Evolutionary conservation across 2,797 vertebrate genomes (phyloP), one percentile per base, ranked within the genome.

Genomic region (Chelidonichthys spinosus): DNA sequence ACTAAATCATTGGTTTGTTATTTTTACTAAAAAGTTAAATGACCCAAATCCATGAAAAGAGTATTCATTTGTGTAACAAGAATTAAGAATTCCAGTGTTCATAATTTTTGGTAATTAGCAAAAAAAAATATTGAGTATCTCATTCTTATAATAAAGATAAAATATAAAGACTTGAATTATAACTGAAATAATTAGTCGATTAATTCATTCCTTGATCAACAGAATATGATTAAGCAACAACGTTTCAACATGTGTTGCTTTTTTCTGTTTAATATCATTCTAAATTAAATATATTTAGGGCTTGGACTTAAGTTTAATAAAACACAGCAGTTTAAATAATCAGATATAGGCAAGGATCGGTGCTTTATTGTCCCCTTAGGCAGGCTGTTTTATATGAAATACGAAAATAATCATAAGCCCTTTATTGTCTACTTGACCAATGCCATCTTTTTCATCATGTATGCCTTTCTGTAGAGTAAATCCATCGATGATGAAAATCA

Each of bases 401-500:
- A 25, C 11, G 4, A 7, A 44, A 47, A 59, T 39, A 47, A 52
- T 69, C 3, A 10, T 17, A 33, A 50, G 35, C 17, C 15, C 1
- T 11, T 39, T 37, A 9, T n/a, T 36, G 6, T 10, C 62, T 56
- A 61, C 15, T 42, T 71, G 42, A 35, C 4, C 1, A n/a, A 39
- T 4, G 6, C 37, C 33, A 56, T 35, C 36, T 42, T 36, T 18
- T 59, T 52, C 3, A 18, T 70, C n/a, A 7, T 47, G 47, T 25
- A 17, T 33, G 6, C 15, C 11, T 7, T 65, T 32, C 25, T 40
- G 11, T 15, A 32, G 11, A 40, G 6, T 25, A 18, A 39, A 15
- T 55, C 47, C 5, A 46, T 56, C 11, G 9, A 70, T 18, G 25
- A 40, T 58, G 2, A 58, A 65, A 61, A 56, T 33, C 42, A 65